Evolutionary conservation across 1,140 invertebrate species (phyloP), one percentile per base, ranked within the genome.

Genomic region (Drosophila rufa): DNA sequence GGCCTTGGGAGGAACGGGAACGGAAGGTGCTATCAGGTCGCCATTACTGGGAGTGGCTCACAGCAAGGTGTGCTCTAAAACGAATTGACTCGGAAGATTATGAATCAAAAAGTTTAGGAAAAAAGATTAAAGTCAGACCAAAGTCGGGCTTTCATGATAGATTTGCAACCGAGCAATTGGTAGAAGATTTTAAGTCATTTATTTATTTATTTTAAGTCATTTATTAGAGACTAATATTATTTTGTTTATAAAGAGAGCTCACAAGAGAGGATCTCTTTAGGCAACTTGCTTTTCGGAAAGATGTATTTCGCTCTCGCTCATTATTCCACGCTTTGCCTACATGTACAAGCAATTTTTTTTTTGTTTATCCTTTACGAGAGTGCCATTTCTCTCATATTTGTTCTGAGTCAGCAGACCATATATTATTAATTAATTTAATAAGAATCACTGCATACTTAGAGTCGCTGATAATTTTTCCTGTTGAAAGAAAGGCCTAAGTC

Each of bases 11-110:
- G 12, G 11, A 67, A 19, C 14, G 36, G 45, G 7, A 9, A 62
- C 2, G 51, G 59, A 56, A 22, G 38, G 61, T 65, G 55, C 17
- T 30, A 59, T 8, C 22, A 61, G 58, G 57, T 62, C 30, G 14
- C 58, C 59, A 38, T 65, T 46, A 30, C 33, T 38, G 45, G 62
- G 66, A 69, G 62, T 69, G 66, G 62, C 66, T 15, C 17, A 3
- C 14, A 30, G 14, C 4, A 60, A 50, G 45, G 55, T 42, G 40
- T 42, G 43, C 15, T 45, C 9, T 36, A 11, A 36, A 40, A 40
- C 25, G 40, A 45, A 15, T 30, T 22, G 61, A 27, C 25, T 17
- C 2, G 12, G 4, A 14, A 15, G 27, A 27, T 43, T 33, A 60
- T 45, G 15, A 36, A 61, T 33, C 22, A 4, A 47, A 55, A 68